These are phyloP conservation scores for Lordiphosa mommai DNA, from an alignment of 1,140 invertebrate genomes.

Conservation along the genomic window DNA sequence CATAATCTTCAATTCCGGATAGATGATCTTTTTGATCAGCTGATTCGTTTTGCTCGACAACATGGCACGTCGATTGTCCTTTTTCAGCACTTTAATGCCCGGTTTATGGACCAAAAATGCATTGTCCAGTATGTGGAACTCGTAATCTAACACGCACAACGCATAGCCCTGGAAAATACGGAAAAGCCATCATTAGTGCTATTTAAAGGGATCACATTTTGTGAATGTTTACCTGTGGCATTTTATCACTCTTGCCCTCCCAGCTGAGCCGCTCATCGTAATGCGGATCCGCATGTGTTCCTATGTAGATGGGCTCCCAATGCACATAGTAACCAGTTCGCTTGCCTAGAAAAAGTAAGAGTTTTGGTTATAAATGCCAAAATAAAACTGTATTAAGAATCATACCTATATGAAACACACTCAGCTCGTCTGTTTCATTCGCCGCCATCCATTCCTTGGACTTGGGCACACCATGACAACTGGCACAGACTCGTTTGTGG, in stretches of 20 bases:
- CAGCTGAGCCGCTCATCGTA: conserved; percentile 94
- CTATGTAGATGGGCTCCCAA: conserved; percentile 95
- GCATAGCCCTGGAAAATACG: conserved; percentile 87
- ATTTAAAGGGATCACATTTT: background rate
- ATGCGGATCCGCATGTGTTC: conserved; percentile 90
- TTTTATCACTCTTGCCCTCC: conserved; percentile 95
- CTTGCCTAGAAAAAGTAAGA: conserved; percentile 82
- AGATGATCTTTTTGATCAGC: conserved; percentile 89
- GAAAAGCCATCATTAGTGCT: conserved; percentile 25
- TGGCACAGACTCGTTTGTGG: conserved; percentile 93
- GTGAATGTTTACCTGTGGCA: conserved; percentile 89
- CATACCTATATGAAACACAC: conserved; percentile 92
- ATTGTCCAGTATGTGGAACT: conserved; percentile 94
- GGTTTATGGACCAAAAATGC: conserved; percentile 93
- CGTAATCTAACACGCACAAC: conserved; percentile 92
- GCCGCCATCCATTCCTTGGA: conserved; percentile 90
- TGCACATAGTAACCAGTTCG: conserved; percentile 88
- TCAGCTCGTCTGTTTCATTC: conserved; percentile 84
- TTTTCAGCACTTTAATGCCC: conserved; percentile 90
- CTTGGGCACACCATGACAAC: conserved; percentile 93
- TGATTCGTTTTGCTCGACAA: conserved; percentile 89
- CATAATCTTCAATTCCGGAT: conserved; percentile 90
- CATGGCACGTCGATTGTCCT: conserved; percentile 87
- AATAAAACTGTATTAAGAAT: background rate
- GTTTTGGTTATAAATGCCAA: background rate